Percentiles rank a stretch among this genome's conserved stretches.
Conservation (phyloP, 1,140 invertebrate genomes). For the Ostrea denselamellosa region DNA sequence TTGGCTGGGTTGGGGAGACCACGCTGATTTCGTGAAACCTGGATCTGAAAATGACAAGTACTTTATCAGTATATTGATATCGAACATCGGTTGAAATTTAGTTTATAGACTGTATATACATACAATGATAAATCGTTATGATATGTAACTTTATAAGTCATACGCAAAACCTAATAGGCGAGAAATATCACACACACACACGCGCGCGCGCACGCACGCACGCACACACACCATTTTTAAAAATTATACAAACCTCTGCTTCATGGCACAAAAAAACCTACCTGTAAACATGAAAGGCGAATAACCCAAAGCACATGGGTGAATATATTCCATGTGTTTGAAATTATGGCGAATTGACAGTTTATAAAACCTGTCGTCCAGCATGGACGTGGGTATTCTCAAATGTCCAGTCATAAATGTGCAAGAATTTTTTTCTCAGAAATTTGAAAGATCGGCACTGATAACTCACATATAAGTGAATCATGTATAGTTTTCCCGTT, state of each 20-base stretch:
- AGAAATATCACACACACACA: no score
- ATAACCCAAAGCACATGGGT: not conserved
- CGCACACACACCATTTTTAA: no score
- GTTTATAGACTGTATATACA: no score
- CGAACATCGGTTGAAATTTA: no score
- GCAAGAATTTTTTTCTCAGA: not conserved
- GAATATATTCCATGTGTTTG: slow-evolving; percentile 3
- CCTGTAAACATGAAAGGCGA: slow-evolving; percentile 10
- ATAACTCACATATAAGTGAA: not conserved
- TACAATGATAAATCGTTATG: no score
- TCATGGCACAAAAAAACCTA: not conserved
- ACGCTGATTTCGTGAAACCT: slow-evolving; percentile 54
- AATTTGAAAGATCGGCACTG: not conserved
- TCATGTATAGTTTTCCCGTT: not conserved
- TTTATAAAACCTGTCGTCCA: slow-evolving; percentile 12
- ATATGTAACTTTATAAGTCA: no score
- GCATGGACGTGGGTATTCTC: not conserved
- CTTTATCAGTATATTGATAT: no score
- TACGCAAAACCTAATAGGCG: no score
- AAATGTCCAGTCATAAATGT: slow-evolving; percentile 24
- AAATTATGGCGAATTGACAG: not conserved
- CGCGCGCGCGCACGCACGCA: no score
- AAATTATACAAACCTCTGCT: no score
- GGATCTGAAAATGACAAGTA: slow-evolving; percentile 50
- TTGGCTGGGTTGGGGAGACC: slow-evolving; percentile 51